Evolutionary conservation across 2,797 vertebrate genomes (phyloP).

Genomic region (Neosalanx taihuensis): DNA sequence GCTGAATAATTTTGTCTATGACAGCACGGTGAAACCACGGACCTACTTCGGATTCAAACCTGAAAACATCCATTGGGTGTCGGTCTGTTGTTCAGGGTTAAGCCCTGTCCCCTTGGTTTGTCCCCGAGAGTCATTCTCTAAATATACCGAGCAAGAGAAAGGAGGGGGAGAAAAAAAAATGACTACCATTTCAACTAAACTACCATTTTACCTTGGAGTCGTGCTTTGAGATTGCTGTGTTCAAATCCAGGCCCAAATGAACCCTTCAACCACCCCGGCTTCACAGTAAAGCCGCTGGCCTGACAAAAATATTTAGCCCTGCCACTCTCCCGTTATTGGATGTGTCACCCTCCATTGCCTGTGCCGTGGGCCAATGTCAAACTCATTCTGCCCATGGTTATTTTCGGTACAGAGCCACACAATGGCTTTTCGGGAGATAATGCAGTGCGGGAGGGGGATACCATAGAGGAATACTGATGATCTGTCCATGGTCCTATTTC

Average conservation of each 20-base stretch:
- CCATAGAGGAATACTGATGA: slow-evolving; percentile 29
- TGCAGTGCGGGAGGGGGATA: slow-evolving; percentile 28
- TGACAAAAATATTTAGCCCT: slow-evolving; percentile 69
- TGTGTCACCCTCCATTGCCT: slow-evolving; percentile 71
- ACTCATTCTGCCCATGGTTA: slow-evolving; percentile 62
- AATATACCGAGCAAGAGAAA: not conserved
- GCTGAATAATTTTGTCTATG: not conserved
- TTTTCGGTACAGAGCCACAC: slow-evolving; percentile 49
- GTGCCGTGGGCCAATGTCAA: slow-evolving; percentile 68
- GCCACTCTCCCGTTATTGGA: slow-evolving; percentile 69
- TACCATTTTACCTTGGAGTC: slow-evolving; percentile 35
- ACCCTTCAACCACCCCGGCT: slow-evolving; percentile 59
- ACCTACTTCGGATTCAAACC: too few species aligned
- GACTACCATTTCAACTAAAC: not conserved
- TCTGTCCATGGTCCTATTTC: not conserved
- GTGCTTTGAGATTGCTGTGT: slow-evolving; percentile 30
- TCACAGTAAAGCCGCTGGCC: slow-evolving; percentile 51
- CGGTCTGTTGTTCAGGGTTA: not conserved
- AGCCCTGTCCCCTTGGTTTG: not conserved
- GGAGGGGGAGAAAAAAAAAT: not conserved
- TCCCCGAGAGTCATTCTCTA: not conserved
- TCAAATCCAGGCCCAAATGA: slow-evolving; percentile 58
- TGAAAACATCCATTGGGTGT: not conserved
- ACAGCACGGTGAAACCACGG: not conserved
- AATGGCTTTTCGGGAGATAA: slow-evolving; percentile 48